Evolutionary conservation across 2,797 vertebrate genomes (phyloP), one percentile per base, ranked within the genome.

Genomic region (Phoeniculus purpureus): DNA sequence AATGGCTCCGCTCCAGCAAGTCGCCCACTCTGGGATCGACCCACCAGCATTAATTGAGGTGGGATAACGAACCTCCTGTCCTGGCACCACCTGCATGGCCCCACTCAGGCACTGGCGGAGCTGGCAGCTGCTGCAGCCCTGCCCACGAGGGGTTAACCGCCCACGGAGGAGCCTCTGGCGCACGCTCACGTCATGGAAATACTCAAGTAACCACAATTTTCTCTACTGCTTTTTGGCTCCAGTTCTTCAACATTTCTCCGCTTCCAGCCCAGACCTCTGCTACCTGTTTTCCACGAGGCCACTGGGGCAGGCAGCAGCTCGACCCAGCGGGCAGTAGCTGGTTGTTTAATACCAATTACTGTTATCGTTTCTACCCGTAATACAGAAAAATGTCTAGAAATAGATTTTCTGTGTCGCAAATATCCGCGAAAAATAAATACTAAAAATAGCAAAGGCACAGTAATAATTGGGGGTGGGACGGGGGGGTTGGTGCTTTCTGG

Each of bases 181-280:
- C 67, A 21, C 4, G 21, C 89, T 95, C 87, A 34, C 94, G 83
- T 96, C 95, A 96, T 95, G 95, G 94, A 96, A 96, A 96, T 4
- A 90, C 89, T 95, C 91, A 74, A 95, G 91, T 72, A 95, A 91
- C 94, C 95, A 85, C 92, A 93, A 14, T 80, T 82, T 54, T 81
- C 92, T 94, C 88, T 86, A 16, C 47, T 90, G 89, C 94, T 88
- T 92, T 85, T 82, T 90, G 91, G 85, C 94, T 93, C 71, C 2
- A 1, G 13, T 66, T 89, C 79, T 87, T 85, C 87, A 76, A 29
- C 85, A 17, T 40, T 80, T 85, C 84, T 91, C 15, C 58, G 10
- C 86, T 87, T 64, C 70, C 79, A 93, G 65, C 81, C 61, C 58
- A 64, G 90, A 70, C 61, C 88, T 94, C 87, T 17, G 55, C 89